These are phyloP conservation scores for Chaetodon trifascialis DNA, from an alignment of 2,113 vertebrate genomes.

Conservation along the genomic window DNA sequence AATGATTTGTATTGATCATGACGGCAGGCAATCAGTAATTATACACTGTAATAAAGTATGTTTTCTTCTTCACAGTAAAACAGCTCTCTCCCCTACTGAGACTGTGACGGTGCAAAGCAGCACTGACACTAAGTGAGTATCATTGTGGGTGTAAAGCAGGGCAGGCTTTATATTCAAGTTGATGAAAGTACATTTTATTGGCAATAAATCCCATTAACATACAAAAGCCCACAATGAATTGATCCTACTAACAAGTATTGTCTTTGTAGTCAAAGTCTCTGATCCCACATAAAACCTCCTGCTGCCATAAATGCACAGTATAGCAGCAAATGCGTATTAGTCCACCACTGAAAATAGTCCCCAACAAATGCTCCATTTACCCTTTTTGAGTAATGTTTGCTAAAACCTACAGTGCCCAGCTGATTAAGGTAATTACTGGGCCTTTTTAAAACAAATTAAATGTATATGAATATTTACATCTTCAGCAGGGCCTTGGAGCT, in stretches of 20 bases:
- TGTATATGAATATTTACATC: not conserved
- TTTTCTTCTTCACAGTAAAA: constrained; percentile 49
- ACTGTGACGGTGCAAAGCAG: constrained; percentile 46
- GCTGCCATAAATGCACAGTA: not conserved
- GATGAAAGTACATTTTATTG: not conserved
- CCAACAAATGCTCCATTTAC: not conserved
- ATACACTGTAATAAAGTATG: not conserved
- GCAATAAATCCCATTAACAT: not conserved
- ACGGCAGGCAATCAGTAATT: not conserved
- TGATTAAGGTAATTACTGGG: not conserved
- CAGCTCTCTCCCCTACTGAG: constrained; percentile 38
- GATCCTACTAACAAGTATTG: too few species aligned
- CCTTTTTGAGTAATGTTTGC: not conserved
- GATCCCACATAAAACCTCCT: too few species aligned
- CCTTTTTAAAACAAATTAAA: not conserved
- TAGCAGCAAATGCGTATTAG: not conserved
- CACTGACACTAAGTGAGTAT: constrained; percentile 50
- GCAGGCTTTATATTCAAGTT: too few species aligned
- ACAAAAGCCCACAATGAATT: too few species aligned
- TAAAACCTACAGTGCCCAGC: not conserved
- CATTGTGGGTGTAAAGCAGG: not conserved
- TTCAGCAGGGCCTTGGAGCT: too few species aligned
- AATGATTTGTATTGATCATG: not conserved
- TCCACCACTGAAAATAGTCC: not conserved
- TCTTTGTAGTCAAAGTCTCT: too few species aligned